These are phyloP conservation scores for Drosophila subquinaria DNA, from an alignment of 2,888 invertebrate genomes.

Conservation along the genomic window DNA sequence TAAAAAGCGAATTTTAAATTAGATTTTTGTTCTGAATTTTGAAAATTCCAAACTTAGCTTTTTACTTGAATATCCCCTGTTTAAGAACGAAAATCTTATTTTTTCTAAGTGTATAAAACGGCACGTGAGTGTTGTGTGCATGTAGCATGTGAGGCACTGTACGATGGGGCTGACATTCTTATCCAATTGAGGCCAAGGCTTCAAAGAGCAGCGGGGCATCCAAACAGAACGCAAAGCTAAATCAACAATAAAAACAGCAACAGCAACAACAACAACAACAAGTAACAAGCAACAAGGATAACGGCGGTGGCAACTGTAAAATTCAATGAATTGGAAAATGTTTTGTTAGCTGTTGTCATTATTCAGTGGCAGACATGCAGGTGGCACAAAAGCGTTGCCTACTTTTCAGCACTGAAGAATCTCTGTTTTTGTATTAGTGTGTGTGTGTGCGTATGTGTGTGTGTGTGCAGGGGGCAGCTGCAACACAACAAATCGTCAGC, in stretches of 20 bases:
- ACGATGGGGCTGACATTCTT: slow-evolving; percentile 41
- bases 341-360: slow-evolving; percentile 76
- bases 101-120: slow-evolving; percentile 3
- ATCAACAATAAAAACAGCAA: slow-evolving; percentile 49
- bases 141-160: slow-evolving; percentile 23
- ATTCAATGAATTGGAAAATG: slow-evolving; percentile 84
- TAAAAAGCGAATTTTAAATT: too few species aligned
- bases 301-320: slow-evolving; percentile 71
- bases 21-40: too few species aligned
- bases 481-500: slow-evolving; percentile 55
- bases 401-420: slow-evolving; percentile 23
- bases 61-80: too few species aligned
- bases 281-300: slow-evolving; percentile 28
- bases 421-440: neutral
- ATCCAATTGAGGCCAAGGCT: slow-evolving; percentile 63
- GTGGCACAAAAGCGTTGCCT: slow-evolving; percentile 54
- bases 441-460: neutral
- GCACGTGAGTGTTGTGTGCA: slow-evolving; percentile 58
- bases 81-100: too few species aligned
- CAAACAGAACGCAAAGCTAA: slow-evolving; percentile 58
- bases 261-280: slow-evolving; percentile 15
- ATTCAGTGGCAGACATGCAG: slow-evolving; percentile 70
- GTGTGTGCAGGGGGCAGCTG: slow-evolving; percentile 29
- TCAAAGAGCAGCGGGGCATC: slow-evolving; percentile 55
- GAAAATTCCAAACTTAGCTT: too few species aligned